Conservation (phyloP, 2,797 vertebrate species). For the Dryobates pubescens region DNA sequence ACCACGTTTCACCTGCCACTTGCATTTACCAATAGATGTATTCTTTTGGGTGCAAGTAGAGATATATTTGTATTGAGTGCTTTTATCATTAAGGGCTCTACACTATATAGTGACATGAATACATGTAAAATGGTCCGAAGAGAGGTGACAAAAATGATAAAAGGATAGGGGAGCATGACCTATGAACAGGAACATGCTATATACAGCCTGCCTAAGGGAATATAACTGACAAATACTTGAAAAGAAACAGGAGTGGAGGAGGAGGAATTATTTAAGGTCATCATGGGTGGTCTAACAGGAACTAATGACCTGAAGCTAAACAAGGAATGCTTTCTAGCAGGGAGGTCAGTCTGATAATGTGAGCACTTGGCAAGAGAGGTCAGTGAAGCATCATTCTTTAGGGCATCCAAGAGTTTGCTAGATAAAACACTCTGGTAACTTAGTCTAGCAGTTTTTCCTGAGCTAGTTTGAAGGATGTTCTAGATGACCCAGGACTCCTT, state of each 20-base stretch:
- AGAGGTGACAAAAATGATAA: background rate
- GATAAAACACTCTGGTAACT: background rate
- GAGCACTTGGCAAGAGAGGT: background rate
- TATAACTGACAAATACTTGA: background rate
- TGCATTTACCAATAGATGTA: background rate
- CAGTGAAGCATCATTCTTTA: fast-evolving
- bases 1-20: background rate
- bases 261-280: background rate
- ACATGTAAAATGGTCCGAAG: background rate
- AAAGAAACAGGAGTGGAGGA: background rate
- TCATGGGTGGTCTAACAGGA: background rate
- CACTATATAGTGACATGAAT: background rate
- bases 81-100: background rate
- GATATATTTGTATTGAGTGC: background rate
- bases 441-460: background rate
- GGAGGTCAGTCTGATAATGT: background rate
- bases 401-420: background rate
- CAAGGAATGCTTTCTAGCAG: background rate
- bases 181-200: fast-evolving
- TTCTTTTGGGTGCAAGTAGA: background rate
- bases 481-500: background rate
- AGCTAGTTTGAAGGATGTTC: background rate
- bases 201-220: background rate
- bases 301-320: constrained; percentile 17
- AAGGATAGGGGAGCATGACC: background rate